Evolutionary conservation across 2,797 vertebrate species (phyloP).

Genomic region (Rachycentron canadum): DNA sequence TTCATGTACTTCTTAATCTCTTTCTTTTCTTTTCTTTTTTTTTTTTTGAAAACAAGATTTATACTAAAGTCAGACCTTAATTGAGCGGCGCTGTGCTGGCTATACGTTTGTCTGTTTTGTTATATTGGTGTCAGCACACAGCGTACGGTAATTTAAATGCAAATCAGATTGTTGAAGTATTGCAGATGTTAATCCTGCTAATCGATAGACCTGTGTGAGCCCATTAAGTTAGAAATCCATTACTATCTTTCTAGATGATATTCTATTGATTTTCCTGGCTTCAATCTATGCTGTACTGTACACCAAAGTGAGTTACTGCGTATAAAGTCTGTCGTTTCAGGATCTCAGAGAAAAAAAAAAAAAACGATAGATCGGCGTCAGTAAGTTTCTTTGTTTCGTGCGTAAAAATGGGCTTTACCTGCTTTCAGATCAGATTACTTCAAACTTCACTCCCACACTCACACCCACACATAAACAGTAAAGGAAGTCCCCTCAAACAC

Average conservation of each 20-base stretch:
- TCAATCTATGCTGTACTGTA: constrained; percentile 72
- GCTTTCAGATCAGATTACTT: constrained; percentile 68
- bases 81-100: constrained; percentile 33
- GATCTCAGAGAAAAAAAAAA: constrained; percentile 19
- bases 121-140: constrained; percentile 79
- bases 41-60: constrained; percentile 26
- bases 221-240: constrained; percentile 85
- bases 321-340: constrained; percentile 71
- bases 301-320: constrained; percentile 78
- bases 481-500: constrained; percentile 14
- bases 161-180: constrained; percentile 81
- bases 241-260: constrained; percentile 84
- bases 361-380: constrained; percentile 52
- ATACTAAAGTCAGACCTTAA: constrained; percentile 43
- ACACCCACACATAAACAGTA: constrained; percentile 22
- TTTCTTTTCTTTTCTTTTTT: background rate
- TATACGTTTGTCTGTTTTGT: constrained; percentile 71
- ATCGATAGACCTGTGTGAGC: constrained; percentile 83
- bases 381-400: constrained; percentile 79
- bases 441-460: constrained; percentile 22
- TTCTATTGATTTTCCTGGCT: constrained; percentile 78
- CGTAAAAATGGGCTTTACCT: constrained; percentile 65
- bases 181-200: constrained; percentile 82
- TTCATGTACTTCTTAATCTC: background rate
- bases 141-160: constrained; percentile 82